These are phyloP conservation scores for Nomada goodeniana DNA, from an alignment of 2,888 invertebrate species.

Conservation along the genomic window DNA sequence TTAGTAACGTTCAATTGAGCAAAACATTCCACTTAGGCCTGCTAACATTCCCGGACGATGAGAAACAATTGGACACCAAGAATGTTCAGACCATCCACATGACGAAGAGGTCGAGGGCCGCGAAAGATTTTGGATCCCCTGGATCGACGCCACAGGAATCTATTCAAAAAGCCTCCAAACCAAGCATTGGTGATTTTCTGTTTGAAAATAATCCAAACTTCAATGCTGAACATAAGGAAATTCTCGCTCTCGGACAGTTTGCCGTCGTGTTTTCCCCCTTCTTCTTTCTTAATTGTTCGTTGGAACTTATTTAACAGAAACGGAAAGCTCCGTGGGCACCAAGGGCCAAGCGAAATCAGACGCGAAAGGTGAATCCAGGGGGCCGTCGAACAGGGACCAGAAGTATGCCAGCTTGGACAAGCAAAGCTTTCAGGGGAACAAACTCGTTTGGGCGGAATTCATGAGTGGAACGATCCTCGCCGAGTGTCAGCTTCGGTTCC, in stretches of 20 bases:
- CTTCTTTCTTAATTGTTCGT: background rate
- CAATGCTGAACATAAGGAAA: background rate
- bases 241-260: background rate
- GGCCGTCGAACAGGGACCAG: conserved; percentile 22
- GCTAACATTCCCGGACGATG: conserved; percentile 36
- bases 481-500: conserved; percentile 88
- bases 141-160: conserved; percentile 30
- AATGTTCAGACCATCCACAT: conserved; percentile 27
- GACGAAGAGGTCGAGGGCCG: conserved; percentile 20
- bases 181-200: conserved; percentile 38
- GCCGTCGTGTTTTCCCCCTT: background rate
- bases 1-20: background rate
- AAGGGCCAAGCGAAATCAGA: conserved; percentile 7
- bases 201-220: background rate
- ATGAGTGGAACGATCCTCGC: conserved; percentile 89
- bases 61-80: background rate
- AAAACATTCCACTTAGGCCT: background rate
- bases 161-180: conserved; percentile 46
- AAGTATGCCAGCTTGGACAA: conserved; percentile 29
- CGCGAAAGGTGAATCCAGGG: background rate
- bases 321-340: conserved; percentile 10
- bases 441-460: conserved; percentile 87
- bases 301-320: conserved; percentile 26
- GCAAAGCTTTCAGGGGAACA: conserved; percentile 11
- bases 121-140: conserved; percentile 23